Conservation (phyloP, 1,140 invertebrate species). For the Helicoverpa zea region DNA sequence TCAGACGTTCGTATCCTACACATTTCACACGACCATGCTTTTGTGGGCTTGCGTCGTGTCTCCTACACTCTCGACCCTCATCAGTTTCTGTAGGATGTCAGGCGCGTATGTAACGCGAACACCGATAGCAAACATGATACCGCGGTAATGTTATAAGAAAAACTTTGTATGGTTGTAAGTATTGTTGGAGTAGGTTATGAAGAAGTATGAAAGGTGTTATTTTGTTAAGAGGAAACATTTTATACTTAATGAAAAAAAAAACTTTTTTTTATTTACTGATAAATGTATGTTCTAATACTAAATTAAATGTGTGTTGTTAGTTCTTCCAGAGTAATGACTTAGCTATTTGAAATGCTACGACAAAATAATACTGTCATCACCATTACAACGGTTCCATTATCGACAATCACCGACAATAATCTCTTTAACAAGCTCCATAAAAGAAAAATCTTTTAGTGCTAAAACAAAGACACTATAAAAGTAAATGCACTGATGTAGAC, state of each 20-base stretch:
- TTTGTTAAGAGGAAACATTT: neutral
- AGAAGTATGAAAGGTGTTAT: neutral
- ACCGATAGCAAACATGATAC: constrained; percentile 18
- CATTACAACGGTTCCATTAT: neutral
- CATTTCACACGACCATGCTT: constrained; percentile 42
- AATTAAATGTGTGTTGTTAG: no score
- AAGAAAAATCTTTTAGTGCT: neutral
- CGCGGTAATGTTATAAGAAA: constrained; percentile 27
- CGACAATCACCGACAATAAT: constrained; percentile 27
- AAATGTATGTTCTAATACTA: no score
- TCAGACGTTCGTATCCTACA: constrained; percentile 17
- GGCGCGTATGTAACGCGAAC: constrained; percentile 11
- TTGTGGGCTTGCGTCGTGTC: constrained; percentile 53
- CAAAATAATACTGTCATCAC: neutral
- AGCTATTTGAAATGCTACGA: neutral
- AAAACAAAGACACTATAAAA: constrained; percentile 16
- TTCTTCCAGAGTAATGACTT: neutral
- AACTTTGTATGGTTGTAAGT: neutral
- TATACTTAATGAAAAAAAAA: no score
- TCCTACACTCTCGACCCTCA: constrained; percentile 53
- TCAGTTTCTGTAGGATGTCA: constrained; percentile 52
- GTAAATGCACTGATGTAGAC: constrained; percentile 4
- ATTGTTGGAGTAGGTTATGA: constrained; percentile 5
- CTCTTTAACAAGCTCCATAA: constrained; percentile 9
- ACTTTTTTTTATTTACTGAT: neutral